phyloP scores from a whole-genome alignment of 2,113 vertebrate species.

The Monopterus albus region DNA sequence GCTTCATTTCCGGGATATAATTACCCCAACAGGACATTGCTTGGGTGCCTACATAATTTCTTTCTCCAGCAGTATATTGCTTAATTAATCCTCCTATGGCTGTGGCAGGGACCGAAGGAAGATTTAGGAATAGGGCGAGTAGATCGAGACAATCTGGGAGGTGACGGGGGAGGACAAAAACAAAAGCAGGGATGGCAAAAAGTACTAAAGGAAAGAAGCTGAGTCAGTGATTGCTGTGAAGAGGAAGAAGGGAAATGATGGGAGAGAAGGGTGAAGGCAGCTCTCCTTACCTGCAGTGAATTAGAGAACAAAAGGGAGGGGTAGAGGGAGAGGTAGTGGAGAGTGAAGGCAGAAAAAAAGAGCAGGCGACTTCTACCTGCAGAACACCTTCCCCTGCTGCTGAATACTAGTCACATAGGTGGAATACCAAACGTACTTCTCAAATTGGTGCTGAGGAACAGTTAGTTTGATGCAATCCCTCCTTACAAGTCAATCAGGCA shows the following conservation, averaged over 20 bases:
- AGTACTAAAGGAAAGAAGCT: constrained; percentile 11
- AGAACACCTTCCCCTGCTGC: constrained; percentile 54
- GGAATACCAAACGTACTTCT: constrained; percentile 44
- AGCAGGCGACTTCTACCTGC: constrained; percentile 55
- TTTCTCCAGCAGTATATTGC: constrained; percentile 30
- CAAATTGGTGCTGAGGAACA: constrained; percentile 9
- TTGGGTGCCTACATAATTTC: constrained; percentile 16
- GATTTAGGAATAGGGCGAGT: background rate
- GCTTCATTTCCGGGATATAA: constrained; percentile 35
- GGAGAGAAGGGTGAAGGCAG: constrained; percentile 10
- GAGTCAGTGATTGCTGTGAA: background rate
- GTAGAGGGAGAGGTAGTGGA: background rate
- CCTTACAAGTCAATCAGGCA: constrained; percentile 17
- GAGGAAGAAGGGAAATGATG: constrained; percentile 18
- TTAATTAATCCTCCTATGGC: constrained; percentile 47
- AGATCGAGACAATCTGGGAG: background rate
- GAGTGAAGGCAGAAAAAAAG: constrained; percentile 28
- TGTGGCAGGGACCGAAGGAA: background rate
- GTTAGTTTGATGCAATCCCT: constrained; percentile 31
- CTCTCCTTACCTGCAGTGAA: constrained; percentile 36
- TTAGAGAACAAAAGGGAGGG: background rate
- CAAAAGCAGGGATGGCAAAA: constrained; percentile 33
- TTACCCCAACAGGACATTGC: constrained; percentile 47
- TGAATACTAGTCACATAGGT: constrained; percentile 16
- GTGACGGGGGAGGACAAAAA: background rate